These are phyloP conservation scores for Linnaemya tessellans DNA, from an alignment of 2,888 invertebrate genomes.

Conservation along the genomic window DNA sequence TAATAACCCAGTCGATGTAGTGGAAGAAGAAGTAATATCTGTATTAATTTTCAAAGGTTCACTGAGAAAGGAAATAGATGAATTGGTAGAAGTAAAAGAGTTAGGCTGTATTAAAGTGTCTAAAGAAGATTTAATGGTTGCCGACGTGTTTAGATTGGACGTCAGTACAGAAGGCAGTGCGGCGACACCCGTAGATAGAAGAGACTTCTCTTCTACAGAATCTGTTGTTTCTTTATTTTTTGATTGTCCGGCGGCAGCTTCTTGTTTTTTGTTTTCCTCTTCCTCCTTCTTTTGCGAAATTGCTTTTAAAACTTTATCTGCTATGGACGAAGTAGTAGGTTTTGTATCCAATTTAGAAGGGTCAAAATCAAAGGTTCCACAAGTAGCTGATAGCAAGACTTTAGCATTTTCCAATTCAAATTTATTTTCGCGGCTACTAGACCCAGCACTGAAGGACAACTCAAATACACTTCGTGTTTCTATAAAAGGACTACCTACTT, in stretches of 20 bases:
- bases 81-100: slow-evolving; percentile 18
- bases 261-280: slow-evolving; percentile 84
- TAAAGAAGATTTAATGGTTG: slow-evolving; percentile 36
- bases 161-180: slow-evolving; percentile 43
- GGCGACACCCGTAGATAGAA: not conserved
- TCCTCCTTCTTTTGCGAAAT: slow-evolving; percentile 85
- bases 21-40: slow-evolving; percentile 65
- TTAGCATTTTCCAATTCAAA: slow-evolving; percentile 82
- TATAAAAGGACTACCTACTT: slow-evolving; percentile 81
- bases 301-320: slow-evolving; percentile 86
- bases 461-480: slow-evolving; percentile 82
- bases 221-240: slow-evolving; percentile 66
- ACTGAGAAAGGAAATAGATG: slow-evolving; percentile 64
- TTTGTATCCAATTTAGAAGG: slow-evolving; percentile 81
- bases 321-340: slow-evolving; percentile 85
- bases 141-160: slow-evolving; percentile 61
- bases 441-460: slow-evolving; percentile 79
- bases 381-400: slow-evolving; percentile 80
- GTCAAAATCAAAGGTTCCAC: slow-evolving; percentile 80
- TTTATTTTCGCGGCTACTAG: slow-evolving; percentile 80
- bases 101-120: slow-evolving; percentile 41
- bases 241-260: slow-evolving; percentile 79
- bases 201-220: slow-evolving; percentile 48
- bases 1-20: slow-evolving; percentile 66
- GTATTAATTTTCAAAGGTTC: slow-evolving; percentile 81